Evolutionary conservation across 2,888 invertebrate species (phyloP).

Genomic region (Camptogramma bilineatum): DNA sequence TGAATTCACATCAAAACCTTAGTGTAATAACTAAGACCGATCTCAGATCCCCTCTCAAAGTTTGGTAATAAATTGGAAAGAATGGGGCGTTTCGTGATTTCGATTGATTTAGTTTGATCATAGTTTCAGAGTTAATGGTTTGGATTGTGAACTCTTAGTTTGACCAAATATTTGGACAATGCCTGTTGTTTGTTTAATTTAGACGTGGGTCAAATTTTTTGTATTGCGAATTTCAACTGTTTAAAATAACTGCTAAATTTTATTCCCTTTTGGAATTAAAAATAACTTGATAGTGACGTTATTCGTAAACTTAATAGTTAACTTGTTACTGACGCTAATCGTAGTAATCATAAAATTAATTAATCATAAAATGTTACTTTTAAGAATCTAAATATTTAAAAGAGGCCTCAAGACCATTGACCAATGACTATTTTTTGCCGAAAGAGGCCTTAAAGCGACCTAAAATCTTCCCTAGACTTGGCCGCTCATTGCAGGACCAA

Average conservation of each 20-base stretch:
- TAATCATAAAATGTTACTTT: no score
- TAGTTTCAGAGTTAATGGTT: not conserved
- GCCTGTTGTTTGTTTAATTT: not conserved
- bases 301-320: no score
- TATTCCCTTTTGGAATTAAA: no score
- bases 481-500: not conserved
- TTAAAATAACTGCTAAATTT: no score
- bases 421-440: no score
- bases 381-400: no score
- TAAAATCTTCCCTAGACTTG: not conserved
- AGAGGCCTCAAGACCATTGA: no score
- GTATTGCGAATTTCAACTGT: no score
- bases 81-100: not conserved
- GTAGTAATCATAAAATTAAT: no score
- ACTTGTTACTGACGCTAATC: no score
- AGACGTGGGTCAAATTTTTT: no score
- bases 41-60: slow-evolving; percentile 2
- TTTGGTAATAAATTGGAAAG: slow-evolving; percentile 14
- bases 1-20: not conserved
- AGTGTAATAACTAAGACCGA: not conserved
- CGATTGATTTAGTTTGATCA: slow-evolving; percentile 16
- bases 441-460: not conserved
- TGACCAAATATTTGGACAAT: not conserved
- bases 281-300: no score
- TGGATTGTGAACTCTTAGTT: slow-evolving; percentile 3